Conservation (phyloP, 2,113 vertebrate genomes). For the Coregonus clupeaformis region DNA sequence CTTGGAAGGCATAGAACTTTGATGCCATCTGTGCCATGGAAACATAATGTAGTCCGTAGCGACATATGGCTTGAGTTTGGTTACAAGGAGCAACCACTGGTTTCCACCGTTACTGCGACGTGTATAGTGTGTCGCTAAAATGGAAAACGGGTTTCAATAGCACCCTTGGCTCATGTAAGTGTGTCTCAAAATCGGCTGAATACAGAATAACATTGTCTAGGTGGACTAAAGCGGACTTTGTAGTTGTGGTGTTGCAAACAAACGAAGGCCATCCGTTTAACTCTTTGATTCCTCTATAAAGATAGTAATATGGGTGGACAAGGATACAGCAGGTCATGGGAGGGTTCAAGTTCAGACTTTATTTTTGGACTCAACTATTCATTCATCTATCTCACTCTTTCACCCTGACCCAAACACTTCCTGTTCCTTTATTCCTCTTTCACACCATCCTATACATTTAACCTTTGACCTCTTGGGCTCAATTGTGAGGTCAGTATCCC, state of each 20-base stretch:
- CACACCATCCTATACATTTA: conserved; percentile 41
- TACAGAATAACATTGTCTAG: too few species aligned
- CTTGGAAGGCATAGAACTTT: conserved; percentile 13
- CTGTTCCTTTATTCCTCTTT: conserved; percentile 56
- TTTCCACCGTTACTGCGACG: conserved; percentile 50
- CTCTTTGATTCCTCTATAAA: background rate
- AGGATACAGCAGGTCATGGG: background rate
- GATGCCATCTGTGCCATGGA: conserved; percentile 37
- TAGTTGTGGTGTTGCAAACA: too few species aligned
- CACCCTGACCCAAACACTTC: conserved; percentile 54
- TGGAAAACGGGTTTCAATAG: conserved; percentile 49
- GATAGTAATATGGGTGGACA: background rate
- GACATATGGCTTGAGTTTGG: conserved; percentile 39
- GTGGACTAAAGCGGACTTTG: too few species aligned
- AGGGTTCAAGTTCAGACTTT: conserved; percentile 52
- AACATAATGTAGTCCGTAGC: conserved; percentile 36
- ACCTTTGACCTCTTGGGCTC: conserved; percentile 49
- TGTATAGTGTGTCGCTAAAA: conserved; percentile 43
- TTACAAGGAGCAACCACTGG: conserved; percentile 59
- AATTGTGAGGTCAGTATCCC: conserved; percentile 45
- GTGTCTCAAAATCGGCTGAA: conserved; percentile 19
- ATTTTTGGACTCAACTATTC: conserved; percentile 14
- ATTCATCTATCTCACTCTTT: conserved; percentile 28
- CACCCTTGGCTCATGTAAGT: background rate
- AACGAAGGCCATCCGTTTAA: too few species aligned